Evolutionary conservation across 2,797 vertebrate genomes (phyloP).

Genomic region (Periophthalmus magnuspinnatus): DNA sequence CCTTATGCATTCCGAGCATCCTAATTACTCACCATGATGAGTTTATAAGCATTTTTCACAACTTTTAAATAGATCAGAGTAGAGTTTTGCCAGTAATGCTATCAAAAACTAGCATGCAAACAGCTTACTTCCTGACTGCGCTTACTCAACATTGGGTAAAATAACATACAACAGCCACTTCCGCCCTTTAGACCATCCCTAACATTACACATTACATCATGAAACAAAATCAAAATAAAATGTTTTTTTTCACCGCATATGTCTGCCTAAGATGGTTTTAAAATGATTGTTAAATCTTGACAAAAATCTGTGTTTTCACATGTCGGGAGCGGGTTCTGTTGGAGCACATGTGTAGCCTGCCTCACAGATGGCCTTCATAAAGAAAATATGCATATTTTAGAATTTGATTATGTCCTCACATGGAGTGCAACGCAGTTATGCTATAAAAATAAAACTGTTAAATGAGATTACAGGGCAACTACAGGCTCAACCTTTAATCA

Average conservation of each 20-base stretch:
- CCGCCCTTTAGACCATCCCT: too few relatives aligned
- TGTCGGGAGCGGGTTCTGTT: neutral
- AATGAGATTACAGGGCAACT: neutral
- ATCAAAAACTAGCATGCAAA: too few relatives aligned
- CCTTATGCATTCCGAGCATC: too few relatives aligned
- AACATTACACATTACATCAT: too few relatives aligned
- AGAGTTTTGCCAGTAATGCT: too few relatives aligned
- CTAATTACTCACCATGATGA: too few relatives aligned
- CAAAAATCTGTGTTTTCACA: neutral
- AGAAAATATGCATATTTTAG: slow-evolving; percentile 13
- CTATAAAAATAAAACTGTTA: neutral
- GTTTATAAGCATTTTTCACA: too few relatives aligned
- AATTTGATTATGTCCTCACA: neutral
- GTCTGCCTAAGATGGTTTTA: neutral
- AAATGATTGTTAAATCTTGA: neutral
- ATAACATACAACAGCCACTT: too few relatives aligned
- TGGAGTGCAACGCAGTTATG: neutral
- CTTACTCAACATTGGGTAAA: too few relatives aligned
- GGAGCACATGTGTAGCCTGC: slow-evolving; percentile 2
- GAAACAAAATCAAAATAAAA: neutral
- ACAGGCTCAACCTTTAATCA: slow-evolving; percentile 34
- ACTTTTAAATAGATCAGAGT: too few relatives aligned
- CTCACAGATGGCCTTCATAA: slow-evolving; percentile 7
- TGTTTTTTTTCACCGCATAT: neutral
- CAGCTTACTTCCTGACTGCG: too few relatives aligned